A percentile compares a stretch with the other conserved stretches of the same genome.
phyloP scores from a whole-genome alignment of 2,888 invertebrate species.

The Oxyteleia sp. region DNA sequence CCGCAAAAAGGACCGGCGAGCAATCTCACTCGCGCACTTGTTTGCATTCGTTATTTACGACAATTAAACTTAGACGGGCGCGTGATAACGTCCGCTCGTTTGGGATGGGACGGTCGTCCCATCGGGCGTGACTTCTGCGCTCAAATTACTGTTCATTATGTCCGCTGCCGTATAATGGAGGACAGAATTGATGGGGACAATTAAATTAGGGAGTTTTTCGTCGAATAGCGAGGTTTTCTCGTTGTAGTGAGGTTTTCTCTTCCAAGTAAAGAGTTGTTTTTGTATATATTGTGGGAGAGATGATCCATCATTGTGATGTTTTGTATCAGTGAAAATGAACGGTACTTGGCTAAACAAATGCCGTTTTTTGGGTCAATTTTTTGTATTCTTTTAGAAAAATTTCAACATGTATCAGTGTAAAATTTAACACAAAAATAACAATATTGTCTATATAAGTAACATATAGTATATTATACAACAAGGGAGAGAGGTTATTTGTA shows the following conservation, averaged over 20 bases:
- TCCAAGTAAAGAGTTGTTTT: not conserved
- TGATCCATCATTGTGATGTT: not conserved
- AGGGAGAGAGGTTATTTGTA: too few species aligned
- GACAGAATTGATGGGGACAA: conserved; percentile 63
- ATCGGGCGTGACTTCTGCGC: conserved; percentile 67
- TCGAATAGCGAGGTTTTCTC: not conserved
- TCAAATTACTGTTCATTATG: conserved; percentile 69
- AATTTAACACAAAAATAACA: too few species aligned
- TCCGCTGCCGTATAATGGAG: conserved; percentile 58
- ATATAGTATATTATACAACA: too few species aligned
- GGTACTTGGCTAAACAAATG: too few species aligned
- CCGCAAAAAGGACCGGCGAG: conserved; percentile 81
- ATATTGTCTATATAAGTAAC: too few species aligned
- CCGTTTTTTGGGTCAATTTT: too few species aligned
- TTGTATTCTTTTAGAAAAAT: too few species aligned
- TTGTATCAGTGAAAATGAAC: too few species aligned
- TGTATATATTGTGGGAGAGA: not conserved
- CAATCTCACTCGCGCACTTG: conserved; percentile 74
- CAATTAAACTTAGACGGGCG: conserved; percentile 77
- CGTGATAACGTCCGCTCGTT: conserved; percentile 65
- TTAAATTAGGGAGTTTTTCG: conserved; percentile 62
- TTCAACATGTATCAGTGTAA: too few species aligned
- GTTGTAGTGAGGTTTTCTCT: not conserved
- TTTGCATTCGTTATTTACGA: conserved; percentile 76
- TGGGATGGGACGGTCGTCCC: conserved; percentile 58